Base-by-base conservation (phyloP, 2,797 vertebrate genomes). In the Gymnoscopelus microlampas region DNA sequence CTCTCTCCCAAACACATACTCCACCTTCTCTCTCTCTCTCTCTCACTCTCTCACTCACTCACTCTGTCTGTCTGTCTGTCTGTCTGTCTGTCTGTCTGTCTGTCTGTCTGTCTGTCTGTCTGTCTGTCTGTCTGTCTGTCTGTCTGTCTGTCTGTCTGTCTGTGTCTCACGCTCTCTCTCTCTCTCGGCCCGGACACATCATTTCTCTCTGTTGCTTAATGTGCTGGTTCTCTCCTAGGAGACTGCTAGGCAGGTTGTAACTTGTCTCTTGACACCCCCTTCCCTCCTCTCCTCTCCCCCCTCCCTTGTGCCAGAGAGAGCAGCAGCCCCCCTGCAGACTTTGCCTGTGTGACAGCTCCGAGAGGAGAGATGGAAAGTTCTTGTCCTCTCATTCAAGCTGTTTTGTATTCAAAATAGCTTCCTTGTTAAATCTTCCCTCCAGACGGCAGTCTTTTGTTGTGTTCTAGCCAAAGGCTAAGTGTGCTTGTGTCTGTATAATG, bases 191-290 rank as follows among this genome's bases (percentile, higher is more conserved):
- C 68, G 76, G 69, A 70, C 75, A 69, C 83, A 85, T 87, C 72
- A 85, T 91, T 89, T 82, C 82, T 91, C 83, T 89, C 78, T 54
- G 66, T 39, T 77, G 63, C 82, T 88, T 89, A 91, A 90, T 87
- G 87, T 70, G 83, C 86, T 73, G 69, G 73, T 81, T 79, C 63
- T 79, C 76, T 80, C 84, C 82, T 74, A 59, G 29, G 84, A 85
- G 87, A 81, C 82, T 73, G 74, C 69, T 63, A 73, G 84, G 80
- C 77, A 73, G 82, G 83, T 79, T 89, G 83, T 89, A 91, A 88
- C 82, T 81, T 73, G 86, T 90, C 87, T 91, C 88, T 54, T 64
- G 85, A 80, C 79, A 73, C 69, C 72, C 32, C 3, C 9, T 23
- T 19, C 8, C 19, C 32, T 4, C 50, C 14, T 35, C 48, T 15